A percentile compares a stretch with the other conserved stretches of the same genome.
These are phyloP conservation scores for Thunnus albacares DNA, from an alignment of 2,797 vertebrate genomes.

Conservation along the genomic window DNA sequence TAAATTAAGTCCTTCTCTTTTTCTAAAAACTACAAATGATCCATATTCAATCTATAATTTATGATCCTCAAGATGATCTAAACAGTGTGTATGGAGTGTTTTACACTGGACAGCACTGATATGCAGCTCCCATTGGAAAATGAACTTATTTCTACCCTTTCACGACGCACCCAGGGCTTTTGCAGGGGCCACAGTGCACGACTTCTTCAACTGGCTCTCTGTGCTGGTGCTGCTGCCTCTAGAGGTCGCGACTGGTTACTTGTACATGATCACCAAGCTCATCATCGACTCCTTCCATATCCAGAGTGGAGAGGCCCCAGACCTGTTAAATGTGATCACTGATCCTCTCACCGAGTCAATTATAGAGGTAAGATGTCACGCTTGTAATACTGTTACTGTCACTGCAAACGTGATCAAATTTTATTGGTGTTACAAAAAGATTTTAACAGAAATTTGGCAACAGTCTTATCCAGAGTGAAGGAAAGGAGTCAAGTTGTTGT, in stretches of 20 bases:
- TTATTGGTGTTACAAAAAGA: background rate
- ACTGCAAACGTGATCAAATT: background rate
- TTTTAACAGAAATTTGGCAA: background rate
- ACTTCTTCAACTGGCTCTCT: constrained; percentile 98
- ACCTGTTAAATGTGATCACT: constrained; percentile 95
- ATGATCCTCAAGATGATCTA: background rate
- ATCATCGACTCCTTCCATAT: constrained; percentile 91
- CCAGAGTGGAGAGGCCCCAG: constrained; percentile 91
- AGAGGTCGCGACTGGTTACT: constrained; percentile 89
- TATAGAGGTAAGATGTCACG: constrained; percentile 84
- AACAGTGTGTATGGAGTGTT: background rate
- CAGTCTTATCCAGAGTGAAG: background rate
- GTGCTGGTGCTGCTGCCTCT: constrained; percentile 93
- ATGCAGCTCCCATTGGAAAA: background rate
- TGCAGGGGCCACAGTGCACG: constrained; percentile 95
- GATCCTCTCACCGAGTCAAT: constrained; percentile 92
- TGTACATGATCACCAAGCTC: constrained; percentile 87
- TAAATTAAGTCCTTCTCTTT: background rate
- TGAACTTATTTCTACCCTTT: constrained; percentile 9
- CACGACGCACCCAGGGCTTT: constrained; percentile 88
- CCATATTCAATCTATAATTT: background rate
- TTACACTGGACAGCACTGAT: background rate
- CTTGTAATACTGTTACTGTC: background rate
- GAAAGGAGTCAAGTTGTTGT: background rate
- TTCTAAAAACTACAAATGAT: background rate